These are phyloP conservation scores for Zophobas morio DNA, from an alignment of 1,140 invertebrate species.

Conservation along the genomic window DNA sequence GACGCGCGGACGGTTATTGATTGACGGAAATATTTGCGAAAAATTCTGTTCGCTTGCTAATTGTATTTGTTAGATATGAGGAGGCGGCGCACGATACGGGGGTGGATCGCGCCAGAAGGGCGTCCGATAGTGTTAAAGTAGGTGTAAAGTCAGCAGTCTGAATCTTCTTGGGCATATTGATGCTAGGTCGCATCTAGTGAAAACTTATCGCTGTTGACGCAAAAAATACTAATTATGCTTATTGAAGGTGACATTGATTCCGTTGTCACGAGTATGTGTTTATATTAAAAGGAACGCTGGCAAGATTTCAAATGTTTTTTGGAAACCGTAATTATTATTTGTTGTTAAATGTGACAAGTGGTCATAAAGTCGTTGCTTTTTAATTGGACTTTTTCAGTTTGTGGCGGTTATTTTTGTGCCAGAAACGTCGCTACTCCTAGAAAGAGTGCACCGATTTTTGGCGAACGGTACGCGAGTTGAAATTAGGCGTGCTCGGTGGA, in stretches of 20 bases:
- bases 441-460: too few species aligned
- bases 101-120: conserved; percentile 5
- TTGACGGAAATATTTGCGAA: conserved; percentile 26
- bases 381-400: too few species aligned
- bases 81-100: conserved; percentile 10
- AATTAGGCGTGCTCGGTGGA: too few species aligned
- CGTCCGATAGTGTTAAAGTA: neutral
- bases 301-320: conserved; percentile 50
- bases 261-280: conserved; percentile 42
- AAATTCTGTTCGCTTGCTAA: conserved; percentile 21
- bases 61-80: conserved; percentile 31
- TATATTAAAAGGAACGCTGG: conserved; percentile 47
- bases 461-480: too few species aligned
- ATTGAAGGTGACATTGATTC: conserved; percentile 53
- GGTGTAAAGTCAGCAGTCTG: neutral
- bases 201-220: conserved; percentile 1
- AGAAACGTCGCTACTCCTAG: too few species aligned
- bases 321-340: conserved; percentile 45
- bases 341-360: conserved; percentile 33
- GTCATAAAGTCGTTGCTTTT: neutral
- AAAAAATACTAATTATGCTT: conserved; percentile 39
- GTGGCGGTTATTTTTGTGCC: too few species aligned
- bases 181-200: too few species aligned
- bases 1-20: conserved; percentile 13
- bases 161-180: too few species aligned